phyloP scores from a whole-genome alignment of 2,113 vertebrate species.

The Takifugu bimaculatus region DNA sequence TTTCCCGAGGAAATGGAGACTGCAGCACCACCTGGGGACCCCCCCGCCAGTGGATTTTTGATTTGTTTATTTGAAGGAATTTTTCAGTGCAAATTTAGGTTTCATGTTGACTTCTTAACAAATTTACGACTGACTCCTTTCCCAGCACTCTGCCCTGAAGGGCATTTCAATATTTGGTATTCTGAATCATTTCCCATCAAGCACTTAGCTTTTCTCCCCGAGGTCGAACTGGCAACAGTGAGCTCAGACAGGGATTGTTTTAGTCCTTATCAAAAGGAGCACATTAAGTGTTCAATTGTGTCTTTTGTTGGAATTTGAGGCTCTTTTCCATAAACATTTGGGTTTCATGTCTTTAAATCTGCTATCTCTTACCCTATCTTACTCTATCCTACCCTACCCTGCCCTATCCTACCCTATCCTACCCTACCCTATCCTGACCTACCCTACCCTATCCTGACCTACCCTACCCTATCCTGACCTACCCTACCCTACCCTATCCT shows the following conservation, averaged over 20 bases:
- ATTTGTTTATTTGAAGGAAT: constrained; percentile 41
- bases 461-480: no score
- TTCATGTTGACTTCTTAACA: constrained; percentile 41
- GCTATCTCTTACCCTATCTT: no score
- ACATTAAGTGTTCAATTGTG: neutral
- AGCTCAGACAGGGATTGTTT: neutral
- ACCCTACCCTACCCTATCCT: no score
- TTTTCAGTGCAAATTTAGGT: constrained; percentile 20
- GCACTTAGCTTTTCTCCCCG: neutral
- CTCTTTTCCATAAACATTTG: no score
- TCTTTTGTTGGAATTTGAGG: no score
- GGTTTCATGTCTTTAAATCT: no score
- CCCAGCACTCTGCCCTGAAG: neutral
- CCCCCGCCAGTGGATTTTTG: neutral
- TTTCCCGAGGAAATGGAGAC: constrained; percentile 31
- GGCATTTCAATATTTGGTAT: neutral
- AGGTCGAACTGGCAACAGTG: constrained; percentile 5
- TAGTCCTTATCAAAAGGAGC: neutral
- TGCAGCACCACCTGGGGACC: constrained; percentile 31
- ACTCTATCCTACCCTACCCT: no score
- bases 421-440: no score
- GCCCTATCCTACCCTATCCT: no score
- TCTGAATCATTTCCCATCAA: constrained; percentile 11
- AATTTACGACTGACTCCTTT: constrained; percentile 3
- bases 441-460: no score